Conservation (phyloP, 1,140 invertebrate species). For the Hermatobates lingyangjiaoensis region DNA sequence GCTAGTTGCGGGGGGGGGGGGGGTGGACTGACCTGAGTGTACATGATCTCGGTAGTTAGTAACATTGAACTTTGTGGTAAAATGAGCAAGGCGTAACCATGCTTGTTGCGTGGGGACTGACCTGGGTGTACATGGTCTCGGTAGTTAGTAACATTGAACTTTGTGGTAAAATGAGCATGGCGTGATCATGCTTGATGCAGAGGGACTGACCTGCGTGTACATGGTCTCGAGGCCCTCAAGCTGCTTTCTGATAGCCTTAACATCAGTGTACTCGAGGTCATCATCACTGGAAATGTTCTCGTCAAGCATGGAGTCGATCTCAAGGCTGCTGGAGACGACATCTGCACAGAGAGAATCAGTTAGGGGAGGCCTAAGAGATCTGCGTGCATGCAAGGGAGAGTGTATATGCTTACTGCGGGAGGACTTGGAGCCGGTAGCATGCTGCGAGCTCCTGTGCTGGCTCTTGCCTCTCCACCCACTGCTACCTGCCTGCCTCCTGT, state of each 20-base stretch:
- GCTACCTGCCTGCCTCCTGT: no score
- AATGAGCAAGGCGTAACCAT: background rate
- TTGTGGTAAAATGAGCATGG: background rate
- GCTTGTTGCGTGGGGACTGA: no score
- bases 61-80: no score
- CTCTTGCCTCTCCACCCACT: background rate
- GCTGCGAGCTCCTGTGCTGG: background rate
- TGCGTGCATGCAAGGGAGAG: no score
- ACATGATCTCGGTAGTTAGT: no score
- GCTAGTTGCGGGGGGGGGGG: no score
- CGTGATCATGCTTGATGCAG: background rate
- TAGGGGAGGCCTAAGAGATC: no score
- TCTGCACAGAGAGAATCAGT: conserved; percentile 9
- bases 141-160: background rate
- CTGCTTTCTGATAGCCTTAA: conserved; percentile 58
- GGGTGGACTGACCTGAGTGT: no score
- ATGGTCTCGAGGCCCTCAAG: conserved; percentile 71
- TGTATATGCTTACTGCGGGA: background rate
- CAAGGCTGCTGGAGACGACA: conserved; percentile 29
- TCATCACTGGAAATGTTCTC: conserved; percentile 35
- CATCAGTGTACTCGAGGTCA: conserved; percentile 54
- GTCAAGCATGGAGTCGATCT: conserved; percentile 64
- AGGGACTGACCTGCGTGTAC: conserved; percentile 47
- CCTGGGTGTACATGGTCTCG: no score
- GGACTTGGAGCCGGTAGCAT: background rate